These are phyloP conservation scores for Nothoprocta pentlandii DNA, from an alignment of 2,113 vertebrate species.

Conservation along the genomic window DNA sequence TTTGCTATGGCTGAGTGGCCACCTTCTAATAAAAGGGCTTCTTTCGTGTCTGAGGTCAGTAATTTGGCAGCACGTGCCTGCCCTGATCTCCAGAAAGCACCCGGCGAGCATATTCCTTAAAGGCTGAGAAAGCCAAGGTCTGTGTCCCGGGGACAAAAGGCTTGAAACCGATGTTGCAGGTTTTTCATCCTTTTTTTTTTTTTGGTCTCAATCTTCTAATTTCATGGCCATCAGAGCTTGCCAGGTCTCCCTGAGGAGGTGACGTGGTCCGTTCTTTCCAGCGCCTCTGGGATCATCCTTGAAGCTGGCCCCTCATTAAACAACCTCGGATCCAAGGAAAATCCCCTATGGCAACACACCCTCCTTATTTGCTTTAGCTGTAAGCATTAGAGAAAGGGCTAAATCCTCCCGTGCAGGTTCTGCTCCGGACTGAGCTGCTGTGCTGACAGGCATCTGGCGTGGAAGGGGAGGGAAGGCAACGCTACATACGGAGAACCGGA, in stretches of 20 bases:
- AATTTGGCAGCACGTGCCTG: not conserved
- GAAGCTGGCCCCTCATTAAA: not conserved
- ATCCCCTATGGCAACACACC: not conserved
- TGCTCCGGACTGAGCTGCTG: not conserved
- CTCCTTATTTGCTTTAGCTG: not conserved
- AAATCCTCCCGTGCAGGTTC: not conserved
- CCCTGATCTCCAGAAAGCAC: not conserved
- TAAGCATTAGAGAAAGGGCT: not conserved
- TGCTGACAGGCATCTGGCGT: not conserved
- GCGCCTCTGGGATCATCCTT: not conserved
- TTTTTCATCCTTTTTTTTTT: not conserved
- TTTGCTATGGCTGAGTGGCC: not conserved
- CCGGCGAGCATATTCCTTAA: not conserved
- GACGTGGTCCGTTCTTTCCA: not conserved
- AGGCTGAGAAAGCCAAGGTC: not conserved
- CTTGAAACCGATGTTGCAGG: not conserved
- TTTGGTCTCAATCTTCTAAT: not conserved
- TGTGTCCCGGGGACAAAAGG: not conserved
- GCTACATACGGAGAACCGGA: not conserved
- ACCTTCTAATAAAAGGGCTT: not conserved
- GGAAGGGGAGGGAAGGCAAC: accelerated
- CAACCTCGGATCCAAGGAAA: not conserved
- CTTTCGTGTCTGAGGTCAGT: constrained; percentile 24
- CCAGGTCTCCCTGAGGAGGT: not conserved
- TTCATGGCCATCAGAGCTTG: not conserved